Evolutionary conservation across 2,113 vertebrate species (phyloP).

Genomic region (Plecotus auritus): DNA sequence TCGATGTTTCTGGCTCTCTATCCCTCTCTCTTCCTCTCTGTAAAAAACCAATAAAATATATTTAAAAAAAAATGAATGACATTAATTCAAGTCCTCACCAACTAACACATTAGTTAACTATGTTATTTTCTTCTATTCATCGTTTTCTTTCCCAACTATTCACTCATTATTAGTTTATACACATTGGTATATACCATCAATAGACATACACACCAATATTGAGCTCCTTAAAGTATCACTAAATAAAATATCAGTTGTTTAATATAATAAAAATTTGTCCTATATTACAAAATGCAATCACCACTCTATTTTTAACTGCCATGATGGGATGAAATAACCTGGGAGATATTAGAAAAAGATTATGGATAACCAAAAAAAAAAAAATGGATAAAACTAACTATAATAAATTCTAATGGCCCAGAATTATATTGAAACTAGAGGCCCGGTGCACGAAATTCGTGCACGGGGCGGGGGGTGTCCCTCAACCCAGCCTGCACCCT

Average conservation of each 20-base stretch:
- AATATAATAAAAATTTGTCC: background rate
- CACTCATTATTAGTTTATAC: background rate
- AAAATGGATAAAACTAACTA: background rate
- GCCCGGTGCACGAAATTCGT: too few species aligned
- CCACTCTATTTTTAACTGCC: background rate
- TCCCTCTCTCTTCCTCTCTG: too few species aligned
- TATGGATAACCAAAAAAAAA: background rate
- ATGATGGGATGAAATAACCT: background rate
- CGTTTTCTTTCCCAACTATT: background rate
- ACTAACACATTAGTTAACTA: background rate
- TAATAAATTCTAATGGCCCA: background rate
- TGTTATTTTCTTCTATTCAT: background rate
- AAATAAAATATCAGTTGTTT: background rate
- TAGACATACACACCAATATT: background rate
- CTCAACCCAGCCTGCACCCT: too few species aligned
- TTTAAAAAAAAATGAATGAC: too few species aligned
- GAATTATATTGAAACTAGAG: background rate
- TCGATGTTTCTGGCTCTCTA: too few species aligned
- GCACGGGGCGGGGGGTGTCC: too few species aligned
- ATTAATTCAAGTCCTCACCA: background rate
- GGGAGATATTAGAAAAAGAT: background rate
- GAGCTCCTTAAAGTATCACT: background rate
- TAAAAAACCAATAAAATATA: too few species aligned
- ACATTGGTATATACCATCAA: background rate
- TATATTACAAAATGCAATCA: background rate